Conservation (phyloP, 2,113 vertebrate species). For the Rhinogobius similis region DNA sequence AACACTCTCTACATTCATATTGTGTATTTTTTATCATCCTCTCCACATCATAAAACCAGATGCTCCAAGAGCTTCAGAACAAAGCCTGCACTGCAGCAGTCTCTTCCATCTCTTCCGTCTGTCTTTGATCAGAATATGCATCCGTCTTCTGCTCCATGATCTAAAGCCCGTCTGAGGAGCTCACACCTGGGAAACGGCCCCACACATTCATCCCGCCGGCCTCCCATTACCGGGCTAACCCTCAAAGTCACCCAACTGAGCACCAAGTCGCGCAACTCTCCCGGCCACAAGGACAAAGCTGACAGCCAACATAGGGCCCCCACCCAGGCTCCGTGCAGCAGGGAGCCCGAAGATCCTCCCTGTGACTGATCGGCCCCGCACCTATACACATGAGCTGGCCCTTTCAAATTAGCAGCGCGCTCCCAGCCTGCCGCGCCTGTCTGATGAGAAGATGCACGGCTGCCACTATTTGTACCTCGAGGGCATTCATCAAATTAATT, state of each 20-base stretch:
- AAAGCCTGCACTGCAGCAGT: not conserved
- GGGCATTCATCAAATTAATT: conserved; percentile 99
- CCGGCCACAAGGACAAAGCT: conserved; percentile 80
- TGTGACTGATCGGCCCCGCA: conserved; percentile 82
- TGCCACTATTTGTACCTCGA: conserved; percentile 79
- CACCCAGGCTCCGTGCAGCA: conserved; percentile 64
- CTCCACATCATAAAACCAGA: not conserved
- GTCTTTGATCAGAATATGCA: not conserved
- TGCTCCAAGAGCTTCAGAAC: not conserved
- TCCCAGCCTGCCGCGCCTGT: conserved; percentile 71
- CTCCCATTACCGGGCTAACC: conserved; percentile 74
- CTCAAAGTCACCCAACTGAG: conserved; percentile 79
- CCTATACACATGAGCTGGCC: conserved; percentile 84
- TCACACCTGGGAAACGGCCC: conserved; percentile 19
- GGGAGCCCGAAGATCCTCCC: conserved; percentile 58
- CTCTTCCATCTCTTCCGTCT: not conserved
- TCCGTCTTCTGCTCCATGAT: conserved; percentile 17
- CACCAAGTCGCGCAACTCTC: conserved; percentile 75
- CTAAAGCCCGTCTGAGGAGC: conserved; percentile 23
- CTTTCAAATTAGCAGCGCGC: conserved; percentile 87
- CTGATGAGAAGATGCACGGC: conserved; percentile 85
- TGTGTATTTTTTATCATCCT: not conserved
- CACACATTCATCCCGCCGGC: conserved; percentile 67
- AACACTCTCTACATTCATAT: not conserved
- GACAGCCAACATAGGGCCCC: conserved; percentile 77